Percentiles rank a stretch among this genome's conserved stretches.
phyloP scores from a whole-genome alignment of 2,888 invertebrate species.

The Leptopilina drosophilae region DNA sequence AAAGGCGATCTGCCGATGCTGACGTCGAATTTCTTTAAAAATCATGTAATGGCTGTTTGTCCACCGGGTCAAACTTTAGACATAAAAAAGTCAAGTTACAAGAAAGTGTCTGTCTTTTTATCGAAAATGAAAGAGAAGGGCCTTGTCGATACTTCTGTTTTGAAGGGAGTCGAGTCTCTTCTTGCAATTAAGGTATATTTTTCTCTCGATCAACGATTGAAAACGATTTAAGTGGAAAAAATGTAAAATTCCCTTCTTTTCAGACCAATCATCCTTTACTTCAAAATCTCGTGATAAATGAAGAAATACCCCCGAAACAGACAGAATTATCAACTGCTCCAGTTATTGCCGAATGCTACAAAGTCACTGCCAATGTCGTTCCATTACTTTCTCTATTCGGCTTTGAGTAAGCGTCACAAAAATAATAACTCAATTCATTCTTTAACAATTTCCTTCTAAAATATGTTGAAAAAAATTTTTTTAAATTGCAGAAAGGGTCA shows the following conservation, averaged over 20 bases:
- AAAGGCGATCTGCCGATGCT: constrained; percentile 86
- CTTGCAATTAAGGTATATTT: constrained; percentile 80
- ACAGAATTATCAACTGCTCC: constrained; percentile 76
- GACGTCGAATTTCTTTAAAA: constrained; percentile 89
- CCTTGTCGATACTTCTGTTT: constrained; percentile 73
- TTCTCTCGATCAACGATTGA: neutral
- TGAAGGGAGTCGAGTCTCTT: constrained; percentile 90
- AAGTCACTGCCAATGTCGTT: constrained; percentile 83
- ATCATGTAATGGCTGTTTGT: constrained; percentile 83
- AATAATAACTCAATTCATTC: too few relatives aligned
- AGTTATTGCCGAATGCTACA: constrained; percentile 83
- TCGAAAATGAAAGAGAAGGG: constrained; percentile 81
- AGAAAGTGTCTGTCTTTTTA: constrained; percentile 92
- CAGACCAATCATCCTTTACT: constrained; percentile 79
- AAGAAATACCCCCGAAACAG: constrained; percentile 64
- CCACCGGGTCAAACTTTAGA: constrained; percentile 86
- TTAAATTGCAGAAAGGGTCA: constrained; percentile 79
- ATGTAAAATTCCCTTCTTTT: constrained; percentile 47
- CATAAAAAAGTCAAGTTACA: constrained; percentile 92
- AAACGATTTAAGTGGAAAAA: neutral
- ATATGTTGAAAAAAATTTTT: too few relatives aligned
- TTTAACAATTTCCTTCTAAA: too few relatives aligned
- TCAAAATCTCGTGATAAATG: constrained; percentile 76
- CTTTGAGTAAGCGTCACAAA: constrained; percentile 76
- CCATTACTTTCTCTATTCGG: constrained; percentile 82